A percentile compares a stretch with the other conserved stretches of the same genome.
Conservation (phyloP, 2,113 vertebrate species). For the Antigone vipio region DNA sequence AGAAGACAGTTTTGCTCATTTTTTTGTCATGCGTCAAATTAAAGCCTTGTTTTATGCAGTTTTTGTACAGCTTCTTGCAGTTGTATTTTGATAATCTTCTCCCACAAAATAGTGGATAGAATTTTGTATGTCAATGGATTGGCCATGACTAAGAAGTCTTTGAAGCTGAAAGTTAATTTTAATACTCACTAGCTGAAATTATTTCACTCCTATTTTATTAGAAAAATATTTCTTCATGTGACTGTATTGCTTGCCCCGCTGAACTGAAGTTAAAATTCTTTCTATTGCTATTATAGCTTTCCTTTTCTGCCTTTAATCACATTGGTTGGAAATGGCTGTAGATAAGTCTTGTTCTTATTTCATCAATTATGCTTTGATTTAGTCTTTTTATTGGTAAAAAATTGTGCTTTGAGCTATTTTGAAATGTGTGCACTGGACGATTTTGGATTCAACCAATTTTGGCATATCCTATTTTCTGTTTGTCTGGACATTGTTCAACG, state of each 20-base stretch:
- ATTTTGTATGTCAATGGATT: background rate
- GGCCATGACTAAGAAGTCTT: background rate
- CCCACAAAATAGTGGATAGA: background rate
- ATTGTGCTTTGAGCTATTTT: background rate
- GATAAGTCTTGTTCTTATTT: background rate
- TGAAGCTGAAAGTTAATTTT: background rate
- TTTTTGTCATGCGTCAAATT: background rate
- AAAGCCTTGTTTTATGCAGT: background rate
- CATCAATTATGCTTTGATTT: background rate
- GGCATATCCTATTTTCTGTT: background rate
- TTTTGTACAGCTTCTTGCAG: background rate
- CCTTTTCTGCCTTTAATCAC: background rate
- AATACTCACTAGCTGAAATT: background rate
- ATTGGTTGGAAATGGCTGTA: background rate
- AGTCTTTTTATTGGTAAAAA: slow-evolving; percentile 1
- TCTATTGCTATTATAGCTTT: background rate
- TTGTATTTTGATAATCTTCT: background rate
- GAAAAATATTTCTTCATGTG: background rate
- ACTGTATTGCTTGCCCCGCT: background rate
- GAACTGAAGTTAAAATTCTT: background rate
- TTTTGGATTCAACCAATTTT: background rate
- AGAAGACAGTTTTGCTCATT: background rate
- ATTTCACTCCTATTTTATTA: background rate
- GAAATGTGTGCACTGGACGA: background rate
- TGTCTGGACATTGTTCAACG: background rate